Conservation (phyloP, 2,113 vertebrate genomes). For the Aix galericulata region DNA sequence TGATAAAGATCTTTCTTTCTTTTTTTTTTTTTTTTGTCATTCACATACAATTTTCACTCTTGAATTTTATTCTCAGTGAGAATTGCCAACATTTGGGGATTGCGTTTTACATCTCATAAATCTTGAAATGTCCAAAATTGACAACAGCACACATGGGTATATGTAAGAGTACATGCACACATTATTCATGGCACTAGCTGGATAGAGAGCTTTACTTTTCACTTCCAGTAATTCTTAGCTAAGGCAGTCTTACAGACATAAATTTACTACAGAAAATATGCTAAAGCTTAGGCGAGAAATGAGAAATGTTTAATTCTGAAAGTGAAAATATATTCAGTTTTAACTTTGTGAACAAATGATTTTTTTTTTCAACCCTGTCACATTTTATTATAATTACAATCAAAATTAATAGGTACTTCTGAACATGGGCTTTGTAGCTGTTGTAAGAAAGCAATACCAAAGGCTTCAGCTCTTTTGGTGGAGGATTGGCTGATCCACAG, state of each 20-base stretch:
- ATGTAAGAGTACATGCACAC: conserved; percentile 27
- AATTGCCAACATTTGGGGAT: neutral
- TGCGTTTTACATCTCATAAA: conserved; percentile 13
- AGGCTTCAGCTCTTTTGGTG: neutral
- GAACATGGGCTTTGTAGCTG: neutral
- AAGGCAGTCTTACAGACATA: conserved; percentile 27
- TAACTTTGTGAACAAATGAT: conserved; percentile 6
- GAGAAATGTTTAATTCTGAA: conserved; percentile 29
- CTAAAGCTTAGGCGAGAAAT: conserved; percentile 17
- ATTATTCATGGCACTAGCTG: conserved; percentile 30
- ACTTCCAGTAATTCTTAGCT: conserved; percentile 10
- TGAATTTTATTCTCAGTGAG: neutral
- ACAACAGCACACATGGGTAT: conserved; percentile 42
- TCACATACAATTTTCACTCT: neutral
- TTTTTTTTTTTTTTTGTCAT: neutral
- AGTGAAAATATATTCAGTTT: conserved; percentile 44
- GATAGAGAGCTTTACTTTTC: neutral
- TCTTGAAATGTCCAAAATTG: neutral
- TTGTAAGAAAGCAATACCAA: neutral
- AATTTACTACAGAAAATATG: conserved; percentile 26
- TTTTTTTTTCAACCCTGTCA: neutral
- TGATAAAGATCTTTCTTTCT: neutral
- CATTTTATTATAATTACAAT: neutral
- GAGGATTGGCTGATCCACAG: neutral
- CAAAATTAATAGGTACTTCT: neutral